A percentile compares a stretch with the other conserved stretches of the same genome.
Conservation (phyloP, 2,113 vertebrate species). For the Hyperopisus bebe region DNA sequence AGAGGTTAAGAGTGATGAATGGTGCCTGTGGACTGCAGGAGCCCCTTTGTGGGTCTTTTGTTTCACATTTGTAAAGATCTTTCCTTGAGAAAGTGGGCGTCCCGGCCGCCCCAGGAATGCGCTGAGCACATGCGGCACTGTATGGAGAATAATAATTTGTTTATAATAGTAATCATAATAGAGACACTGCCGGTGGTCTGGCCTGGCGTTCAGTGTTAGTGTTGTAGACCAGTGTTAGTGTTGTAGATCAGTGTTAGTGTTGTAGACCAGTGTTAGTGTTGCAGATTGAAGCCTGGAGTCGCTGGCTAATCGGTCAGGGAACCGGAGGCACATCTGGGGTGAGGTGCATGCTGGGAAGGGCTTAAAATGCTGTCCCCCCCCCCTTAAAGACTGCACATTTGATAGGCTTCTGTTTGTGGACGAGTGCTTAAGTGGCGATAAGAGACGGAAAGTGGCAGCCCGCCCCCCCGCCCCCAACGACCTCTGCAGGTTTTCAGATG, state of each 20-base stretch:
- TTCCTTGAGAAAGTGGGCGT: not conserved
- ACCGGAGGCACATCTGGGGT: not conserved
- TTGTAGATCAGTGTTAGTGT: too few species aligned
- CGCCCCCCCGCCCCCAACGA: constrained; percentile 18
- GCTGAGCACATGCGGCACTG: not conserved
- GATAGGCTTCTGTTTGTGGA: constrained; percentile 39
- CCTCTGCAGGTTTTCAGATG: constrained; percentile 31
- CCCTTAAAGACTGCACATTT: not conserved
- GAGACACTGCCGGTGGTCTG: not conserved
- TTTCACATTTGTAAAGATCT: not conserved
- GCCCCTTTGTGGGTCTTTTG: not conserved
- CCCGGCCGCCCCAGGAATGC: not conserved
- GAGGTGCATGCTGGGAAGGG: not conserved
- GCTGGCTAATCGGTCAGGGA: not conserved
- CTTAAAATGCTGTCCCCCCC: not conserved
- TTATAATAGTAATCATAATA: not conserved
- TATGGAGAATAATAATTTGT: constrained; percentile 1
- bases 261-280: not conserved
- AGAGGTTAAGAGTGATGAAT: not conserved
- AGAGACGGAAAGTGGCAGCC: constrained; percentile 20
- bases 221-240: too few species aligned
- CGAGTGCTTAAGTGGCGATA: constrained; percentile 32
- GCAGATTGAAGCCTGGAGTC: not conserved
- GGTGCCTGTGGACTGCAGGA: not conserved
- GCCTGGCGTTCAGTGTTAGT: not conserved